A percentile compares a stretch with the other conserved stretches of the same genome.
Evolutionary conservation across 2,888 invertebrate genomes (phyloP).

Genomic region (Hofmannophila pseudospretella): DNA sequence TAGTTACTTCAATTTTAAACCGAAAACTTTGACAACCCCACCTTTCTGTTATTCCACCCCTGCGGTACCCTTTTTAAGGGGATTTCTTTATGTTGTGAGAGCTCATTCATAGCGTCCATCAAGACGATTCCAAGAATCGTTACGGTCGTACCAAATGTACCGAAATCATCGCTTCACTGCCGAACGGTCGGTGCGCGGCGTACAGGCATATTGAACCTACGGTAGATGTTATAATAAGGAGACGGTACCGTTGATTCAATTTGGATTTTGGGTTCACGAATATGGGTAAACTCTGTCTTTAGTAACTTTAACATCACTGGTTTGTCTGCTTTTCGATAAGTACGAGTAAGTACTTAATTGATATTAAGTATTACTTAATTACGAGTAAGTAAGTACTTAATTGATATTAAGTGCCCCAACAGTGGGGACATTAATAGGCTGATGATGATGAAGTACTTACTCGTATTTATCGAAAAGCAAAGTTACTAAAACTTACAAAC

Average conservation of each 20-base stretch:
- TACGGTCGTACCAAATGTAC: slow-evolving; percentile 80
- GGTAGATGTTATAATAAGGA: slow-evolving; percentile 48
- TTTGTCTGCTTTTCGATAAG: too few species aligned
- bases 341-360: too few species aligned
- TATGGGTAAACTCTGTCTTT: background rate
- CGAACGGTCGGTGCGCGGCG: slow-evolving; percentile 39
- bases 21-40: slow-evolving; percentile 29
- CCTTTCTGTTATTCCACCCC: slow-evolving; percentile 52
- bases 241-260: slow-evolving; percentile 54
- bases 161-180: slow-evolving; percentile 76
- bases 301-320: too few species aligned
- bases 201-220: slow-evolving; percentile 69
- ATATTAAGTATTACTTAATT: too few species aligned
- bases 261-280: slow-evolving; percentile 33
- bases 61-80: slow-evolving; percentile 76
- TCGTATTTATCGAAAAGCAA: too few species aligned
- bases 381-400: too few species aligned
- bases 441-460: too few species aligned
- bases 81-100: slow-evolving; percentile 79
- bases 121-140: slow-evolving; percentile 81
- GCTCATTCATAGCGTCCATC: slow-evolving; percentile 82
- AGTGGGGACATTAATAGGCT: too few species aligned
- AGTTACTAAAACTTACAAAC: too few species aligned
- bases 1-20: too few species aligned
- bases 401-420: too few species aligned